Evolutionary conservation across 2,888 invertebrate species (phyloP), one percentile per base, ranked within the genome.

Genomic region (Invenusta paracnida): DNA sequence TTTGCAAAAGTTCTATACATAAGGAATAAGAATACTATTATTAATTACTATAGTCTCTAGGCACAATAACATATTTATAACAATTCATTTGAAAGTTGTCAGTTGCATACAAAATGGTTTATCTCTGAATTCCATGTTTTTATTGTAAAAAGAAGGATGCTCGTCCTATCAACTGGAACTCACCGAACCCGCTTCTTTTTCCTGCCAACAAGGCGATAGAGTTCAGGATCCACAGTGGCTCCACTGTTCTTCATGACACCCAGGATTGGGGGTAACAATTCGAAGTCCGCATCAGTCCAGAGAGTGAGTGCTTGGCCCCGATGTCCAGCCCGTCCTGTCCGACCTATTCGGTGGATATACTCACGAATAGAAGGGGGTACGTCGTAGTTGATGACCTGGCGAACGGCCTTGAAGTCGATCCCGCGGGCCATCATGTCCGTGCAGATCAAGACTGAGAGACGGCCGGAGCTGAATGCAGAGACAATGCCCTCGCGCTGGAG

Each of bases 271-370:
- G 29, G 1, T 1, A 81, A 30, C 2, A 30, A 31, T 0, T 23
- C 48, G 30, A 83, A 17, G 27, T 83, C 83, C 67, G 28, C 48
- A 23, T 83, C 79, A n/a, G 30, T 73, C 30, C 67, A 83, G 28
- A 83, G 67, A 23, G 48, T 83, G 31, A 83, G 48, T 0, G 83
- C 83, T 0, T n/a, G 23, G 2, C 83, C 83, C 23, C 67, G 82
- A 0, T 31, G 30, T 1, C 83, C 83, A n/a, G 83, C 83, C 67
- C 83, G 1, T n/a, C 83, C 83, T n/a, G 48, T 67, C 1, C 83
- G 48, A 23, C 83, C 83, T n/a, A 83, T 67, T 0, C 83, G 83
- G 5, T 83, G 83, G 31, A 83, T 83, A 73, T 83, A 83, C 31
- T 83, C 83, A 0, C 30, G 31, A 0, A 1, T 1, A 67, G 31